Conservation (phyloP, 2,797 vertebrate genomes). For the Oreochromis grahami region DNA sequence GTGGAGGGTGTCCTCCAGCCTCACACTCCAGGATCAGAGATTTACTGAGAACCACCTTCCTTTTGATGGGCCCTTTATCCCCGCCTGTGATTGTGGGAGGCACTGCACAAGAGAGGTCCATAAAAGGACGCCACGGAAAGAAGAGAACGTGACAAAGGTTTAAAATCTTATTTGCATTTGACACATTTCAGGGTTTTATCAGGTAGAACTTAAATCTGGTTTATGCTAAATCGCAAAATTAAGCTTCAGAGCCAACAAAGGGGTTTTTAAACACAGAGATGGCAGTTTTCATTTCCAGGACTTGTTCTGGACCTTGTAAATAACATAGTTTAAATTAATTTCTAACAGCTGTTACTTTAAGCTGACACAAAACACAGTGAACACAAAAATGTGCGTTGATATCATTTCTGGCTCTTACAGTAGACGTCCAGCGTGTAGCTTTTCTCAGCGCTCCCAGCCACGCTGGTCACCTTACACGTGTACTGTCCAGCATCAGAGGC, state of each 20-base stretch:
- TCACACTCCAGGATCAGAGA: conserved; percentile 84
- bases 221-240: background rate
- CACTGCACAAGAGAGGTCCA: conserved; percentile 67
- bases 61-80: conserved; percentile 69
- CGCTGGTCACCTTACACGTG: conserved; percentile 80
- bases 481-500: conserved; percentile 84
- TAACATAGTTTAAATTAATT: fast-evolving
- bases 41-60: conserved; percentile 82
- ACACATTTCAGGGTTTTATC: background rate
- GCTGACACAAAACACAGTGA: background rate
- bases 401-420: conserved; percentile 69
- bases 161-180: background rate
- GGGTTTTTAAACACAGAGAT: background rate
- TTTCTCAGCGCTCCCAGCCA: conserved; percentile 85
- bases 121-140: background rate
- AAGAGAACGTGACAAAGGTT: background rate
- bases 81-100: conserved; percentile 86
- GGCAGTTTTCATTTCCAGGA: background rate
- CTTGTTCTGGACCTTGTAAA: background rate
- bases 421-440: conserved; percentile 85
- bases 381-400: background rate
- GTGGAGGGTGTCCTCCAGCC: conserved; percentile 87
- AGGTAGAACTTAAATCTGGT: background rate
- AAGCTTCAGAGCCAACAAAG: background rate
- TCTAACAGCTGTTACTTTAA: background rate